Evolutionary conservation across 2,113 vertebrate genomes (phyloP).

Genomic region (Seriola aureovittata): DNA sequence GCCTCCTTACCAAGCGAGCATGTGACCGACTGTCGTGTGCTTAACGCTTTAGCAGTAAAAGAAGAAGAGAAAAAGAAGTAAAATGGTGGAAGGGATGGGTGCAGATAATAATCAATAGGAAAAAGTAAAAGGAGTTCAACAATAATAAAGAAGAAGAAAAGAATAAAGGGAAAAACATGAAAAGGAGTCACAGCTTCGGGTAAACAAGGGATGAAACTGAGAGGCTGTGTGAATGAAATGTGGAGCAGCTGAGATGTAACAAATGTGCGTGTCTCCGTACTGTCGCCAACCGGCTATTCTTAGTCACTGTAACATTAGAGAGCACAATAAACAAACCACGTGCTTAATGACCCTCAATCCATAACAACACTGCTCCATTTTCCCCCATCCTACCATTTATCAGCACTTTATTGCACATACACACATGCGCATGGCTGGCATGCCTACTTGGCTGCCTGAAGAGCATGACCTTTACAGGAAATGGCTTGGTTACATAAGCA

Average conservation of each 20-base stretch:
- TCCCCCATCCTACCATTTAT: neutral
- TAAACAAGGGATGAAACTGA: slow-evolving; percentile 23
- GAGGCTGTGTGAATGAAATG: slow-evolving; percentile 42
- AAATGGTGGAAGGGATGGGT: neutral
- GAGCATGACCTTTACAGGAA: slow-evolving; percentile 31
- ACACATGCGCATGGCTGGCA: neutral
- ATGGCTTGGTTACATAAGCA: slow-evolving; percentile 20
- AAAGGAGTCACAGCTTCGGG: neutral
- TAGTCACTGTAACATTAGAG: slow-evolving; percentile 13
- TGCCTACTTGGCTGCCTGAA: slow-evolving; percentile 32
- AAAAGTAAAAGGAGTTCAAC: neutral
- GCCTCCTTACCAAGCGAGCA: slow-evolving; percentile 62
- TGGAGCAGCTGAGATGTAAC: slow-evolving; percentile 37
- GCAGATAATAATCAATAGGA: neutral
- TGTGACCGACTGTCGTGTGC: slow-evolving; percentile 50
- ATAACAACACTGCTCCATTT: neutral
- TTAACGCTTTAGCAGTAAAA: slow-evolving; percentile 30
- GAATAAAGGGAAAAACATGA: slow-evolving; percentile 25
- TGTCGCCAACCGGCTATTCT: slow-evolving; percentile 21
- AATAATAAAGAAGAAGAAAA: neutral
- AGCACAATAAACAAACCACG: slow-evolving; percentile 9
- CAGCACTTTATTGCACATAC: neutral
- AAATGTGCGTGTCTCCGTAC: slow-evolving; percentile 3
- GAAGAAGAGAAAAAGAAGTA: neutral
- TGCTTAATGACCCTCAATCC: neutral